Conservation (phyloP, 2,888 invertebrate species). For the Teinopalpus imperialis region DNA sequence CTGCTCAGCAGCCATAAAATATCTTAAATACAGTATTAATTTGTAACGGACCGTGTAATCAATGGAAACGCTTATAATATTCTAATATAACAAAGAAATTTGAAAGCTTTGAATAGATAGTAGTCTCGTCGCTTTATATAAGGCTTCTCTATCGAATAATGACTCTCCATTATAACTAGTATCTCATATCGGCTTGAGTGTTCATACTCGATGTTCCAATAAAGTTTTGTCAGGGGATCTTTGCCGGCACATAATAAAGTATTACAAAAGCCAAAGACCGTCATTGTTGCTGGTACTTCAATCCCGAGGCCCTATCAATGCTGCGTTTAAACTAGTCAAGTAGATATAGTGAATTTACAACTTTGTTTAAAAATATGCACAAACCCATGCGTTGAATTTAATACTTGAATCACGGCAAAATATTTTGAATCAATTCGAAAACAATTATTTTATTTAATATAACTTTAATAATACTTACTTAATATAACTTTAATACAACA, state of each 20-base stretch:
- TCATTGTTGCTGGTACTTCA: slow-evolving; percentile 81
- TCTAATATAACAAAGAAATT: slow-evolving; percentile 16
- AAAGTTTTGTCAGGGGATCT: slow-evolving; percentile 81
- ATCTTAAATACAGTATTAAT: neutral
- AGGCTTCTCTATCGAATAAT: slow-evolving; percentile 54
- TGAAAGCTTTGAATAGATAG: slow-evolving; percentile 22
- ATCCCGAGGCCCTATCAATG: slow-evolving; percentile 56
- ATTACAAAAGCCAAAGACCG: slow-evolving; percentile 82
- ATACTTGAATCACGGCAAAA: too few relatives aligned
- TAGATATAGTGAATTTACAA: too few relatives aligned
- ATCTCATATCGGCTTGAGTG: slow-evolving; percentile 67
- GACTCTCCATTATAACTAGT: slow-evolving; percentile 63
- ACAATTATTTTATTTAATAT: too few relatives aligned
- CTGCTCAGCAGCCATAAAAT: too few relatives aligned
- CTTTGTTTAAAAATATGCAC: too few relatives aligned
- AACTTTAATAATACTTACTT: too few relatives aligned
- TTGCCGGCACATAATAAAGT: slow-evolving; percentile 80
- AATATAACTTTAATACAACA: too few relatives aligned
- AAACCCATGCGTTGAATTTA: too few relatives aligned
- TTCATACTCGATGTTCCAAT: slow-evolving; percentile 77
- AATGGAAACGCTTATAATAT: neutral
- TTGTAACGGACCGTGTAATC: slow-evolving; percentile 1
- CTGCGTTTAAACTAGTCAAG: slow-evolving; percentile 41
- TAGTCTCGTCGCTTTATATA: slow-evolving; percentile 28
- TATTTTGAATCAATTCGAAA: too few relatives aligned